Conservation (phyloP, 2,113 vertebrate species). For the Cairina moschata region DNA sequence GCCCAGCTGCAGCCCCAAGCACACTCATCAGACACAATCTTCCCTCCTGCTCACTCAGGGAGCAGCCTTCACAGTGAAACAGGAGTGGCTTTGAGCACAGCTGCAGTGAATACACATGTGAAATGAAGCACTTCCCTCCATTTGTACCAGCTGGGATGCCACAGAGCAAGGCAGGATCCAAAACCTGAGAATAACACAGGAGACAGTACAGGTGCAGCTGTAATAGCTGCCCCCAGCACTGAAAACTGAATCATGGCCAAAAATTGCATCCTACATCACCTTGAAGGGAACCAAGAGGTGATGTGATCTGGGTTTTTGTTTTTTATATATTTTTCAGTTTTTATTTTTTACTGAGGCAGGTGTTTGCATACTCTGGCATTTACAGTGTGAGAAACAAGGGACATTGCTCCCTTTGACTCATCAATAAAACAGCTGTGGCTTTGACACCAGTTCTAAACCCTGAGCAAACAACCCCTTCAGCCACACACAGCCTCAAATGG, state of each 20-base stretch:
- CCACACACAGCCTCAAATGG: neutral
- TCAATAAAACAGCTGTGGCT: neutral
- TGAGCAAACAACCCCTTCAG: neutral
- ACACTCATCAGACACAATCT: fast-evolving
- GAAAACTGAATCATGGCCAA: neutral
- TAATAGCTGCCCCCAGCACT: neutral
- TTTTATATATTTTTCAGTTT: fast-evolving
- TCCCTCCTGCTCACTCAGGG: neutral
- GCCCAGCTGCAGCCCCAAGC: fast-evolving
- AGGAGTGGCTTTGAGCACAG: neutral
- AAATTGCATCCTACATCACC: neutral
- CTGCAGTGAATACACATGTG: neutral
- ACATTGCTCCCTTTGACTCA: neutral
- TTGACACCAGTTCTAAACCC: neutral
- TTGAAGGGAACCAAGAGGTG: neutral
- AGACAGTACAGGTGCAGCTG: neutral
- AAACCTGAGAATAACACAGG: neutral
- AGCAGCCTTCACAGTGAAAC: neutral
- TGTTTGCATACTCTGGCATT: neutral
- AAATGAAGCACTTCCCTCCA: neutral
- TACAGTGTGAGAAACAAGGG: neutral
- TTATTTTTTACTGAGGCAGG: neutral
- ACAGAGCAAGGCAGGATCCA: neutral
- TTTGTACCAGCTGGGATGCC: neutral
- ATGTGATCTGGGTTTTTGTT: fast-evolving